phyloP scores from a whole-genome alignment of 2,113 vertebrate species.

The Triplophysa tibetana region DNA sequence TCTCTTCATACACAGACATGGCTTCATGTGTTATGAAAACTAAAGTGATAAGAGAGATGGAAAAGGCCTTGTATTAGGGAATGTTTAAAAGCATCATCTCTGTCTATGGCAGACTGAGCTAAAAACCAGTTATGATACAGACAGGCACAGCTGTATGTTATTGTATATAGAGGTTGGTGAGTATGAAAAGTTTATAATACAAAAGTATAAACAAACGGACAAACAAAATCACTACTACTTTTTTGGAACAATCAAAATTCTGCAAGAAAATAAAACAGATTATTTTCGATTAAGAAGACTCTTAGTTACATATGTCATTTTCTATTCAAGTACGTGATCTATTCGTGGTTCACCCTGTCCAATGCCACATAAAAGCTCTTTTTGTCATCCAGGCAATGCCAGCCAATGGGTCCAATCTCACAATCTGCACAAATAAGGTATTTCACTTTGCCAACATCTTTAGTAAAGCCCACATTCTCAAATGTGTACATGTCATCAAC shows the following conservation, averaged over 20 bases:
- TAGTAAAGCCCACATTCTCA: constrained; percentile 96
- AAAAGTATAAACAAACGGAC: neutral
- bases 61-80: neutral
- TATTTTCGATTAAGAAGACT: neutral
- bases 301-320: neutral
- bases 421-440: constrained; percentile 97
- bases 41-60: neutral
- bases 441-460: constrained; percentile 91
- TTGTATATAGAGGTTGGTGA: neutral
- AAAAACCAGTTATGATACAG: neutral
- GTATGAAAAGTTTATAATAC: neutral
- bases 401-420: constrained; percentile 95
- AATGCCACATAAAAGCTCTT: constrained; percentile 90
- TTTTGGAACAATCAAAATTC: neutral
- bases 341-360: constrained; percentile 88
- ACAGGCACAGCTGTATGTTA: neutral
- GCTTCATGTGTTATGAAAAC: neutral
- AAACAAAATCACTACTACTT: neutral
- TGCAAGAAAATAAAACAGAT: neutral
- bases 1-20: neutral
- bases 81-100: neutral
- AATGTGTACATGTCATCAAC: constrained; percentile 92
- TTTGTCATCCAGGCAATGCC: constrained; percentile 94
- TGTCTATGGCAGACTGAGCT: neutral
- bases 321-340: constrained; percentile 52